Base-by-base conservation (phyloP, 2,797 vertebrate species). In the Arnoldichthys spilopterus region DNA sequence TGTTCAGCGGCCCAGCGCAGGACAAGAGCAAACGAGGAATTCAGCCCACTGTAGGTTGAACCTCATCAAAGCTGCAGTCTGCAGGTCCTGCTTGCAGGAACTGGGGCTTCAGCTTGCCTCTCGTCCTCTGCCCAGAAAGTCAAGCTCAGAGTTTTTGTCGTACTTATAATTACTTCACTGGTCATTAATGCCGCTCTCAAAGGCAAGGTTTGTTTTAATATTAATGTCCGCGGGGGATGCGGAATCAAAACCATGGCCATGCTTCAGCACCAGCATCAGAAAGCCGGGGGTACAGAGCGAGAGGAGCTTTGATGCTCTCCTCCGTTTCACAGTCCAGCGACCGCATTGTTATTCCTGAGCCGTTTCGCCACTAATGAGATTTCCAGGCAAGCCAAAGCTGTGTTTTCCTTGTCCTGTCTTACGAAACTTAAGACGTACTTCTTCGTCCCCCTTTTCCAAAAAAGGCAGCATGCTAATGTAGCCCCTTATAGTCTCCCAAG, bases 341-440 rank as follows among this genome's bases (percentile, higher is more conserved):
- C 80, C 85, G 78, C 85, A 86, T 83, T 87, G 79, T 87, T 86
- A 86, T 86, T 89, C 70, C 82, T 72, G 79, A 86, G 78, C 85
- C 83, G 83, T 86, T 85, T 81, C 63, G 49, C 77, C 70, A 77
- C 78, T 88, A 88, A 89, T 87, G 88, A 86, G 85, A 85, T 88
- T 88, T 87, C 81, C 88, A 88, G 85, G 85, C 84, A 76, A 82
- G 81, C 68, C 80, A 49, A 81, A 87, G 71, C 75, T 63, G 43
- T 82, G 83, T 85, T 86, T 86, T 86, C 82, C 82, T 86, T 83
- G 78, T 81, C 68, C 73, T 77, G 76, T 82, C 76, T 83, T 82
- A 82, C 80, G 84, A 87, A 87, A 87, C 82, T 76, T 64, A 85
- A 87, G 84, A 83, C 80, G 28, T 54, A 67, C 68, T 54, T 26